Conservation (phyloP, 92 coral and sea anemone genomes). For the Porites evermanni region DNA sequence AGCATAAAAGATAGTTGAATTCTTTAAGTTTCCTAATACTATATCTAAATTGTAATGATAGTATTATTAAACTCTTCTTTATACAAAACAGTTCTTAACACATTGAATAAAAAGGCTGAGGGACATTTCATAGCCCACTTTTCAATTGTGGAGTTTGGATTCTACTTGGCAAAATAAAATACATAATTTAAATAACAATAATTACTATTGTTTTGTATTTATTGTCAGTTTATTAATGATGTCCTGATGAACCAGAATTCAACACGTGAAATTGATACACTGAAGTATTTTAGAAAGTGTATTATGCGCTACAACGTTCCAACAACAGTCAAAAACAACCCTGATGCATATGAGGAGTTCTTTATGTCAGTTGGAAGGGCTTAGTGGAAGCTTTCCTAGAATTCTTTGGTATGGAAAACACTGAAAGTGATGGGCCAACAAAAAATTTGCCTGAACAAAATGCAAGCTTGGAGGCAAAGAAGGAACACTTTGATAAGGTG, state of each 20-base stretch:
- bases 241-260: conserved; percentile 35
- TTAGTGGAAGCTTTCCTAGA: conserved; percentile 39
- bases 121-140: too few species aligned
- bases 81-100: too few species aligned
- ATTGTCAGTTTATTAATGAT: conserved; percentile 9
- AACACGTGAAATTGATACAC: conserved; percentile 34
- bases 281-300: conserved; percentile 35
- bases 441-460: conserved; percentile 4
- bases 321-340: conserved; percentile 39
- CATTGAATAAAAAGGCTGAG: too few species aligned
- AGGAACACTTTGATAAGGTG: conserved; percentile 36
- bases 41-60: too few species aligned
- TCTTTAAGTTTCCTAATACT: too few species aligned
- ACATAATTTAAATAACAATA: too few species aligned
- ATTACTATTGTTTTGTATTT: background rate
- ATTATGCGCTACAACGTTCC: conserved; percentile 45
- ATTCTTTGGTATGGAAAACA: conserved; percentile 34
- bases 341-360: conserved; percentile 43
- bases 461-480: conserved; percentile 18
- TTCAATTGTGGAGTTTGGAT: too few species aligned
- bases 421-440: background rate
- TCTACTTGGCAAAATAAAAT: too few species aligned
- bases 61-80: too few species aligned
- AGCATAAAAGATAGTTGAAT: too few species aligned
- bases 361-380: conserved; percentile 30